A percentile compares a stretch with the other conserved stretches of the same genome.
These are phyloP conservation scores for Fregata magnificens DNA, from an alignment of 2,113 vertebrate species.

Conservation along the genomic window DNA sequence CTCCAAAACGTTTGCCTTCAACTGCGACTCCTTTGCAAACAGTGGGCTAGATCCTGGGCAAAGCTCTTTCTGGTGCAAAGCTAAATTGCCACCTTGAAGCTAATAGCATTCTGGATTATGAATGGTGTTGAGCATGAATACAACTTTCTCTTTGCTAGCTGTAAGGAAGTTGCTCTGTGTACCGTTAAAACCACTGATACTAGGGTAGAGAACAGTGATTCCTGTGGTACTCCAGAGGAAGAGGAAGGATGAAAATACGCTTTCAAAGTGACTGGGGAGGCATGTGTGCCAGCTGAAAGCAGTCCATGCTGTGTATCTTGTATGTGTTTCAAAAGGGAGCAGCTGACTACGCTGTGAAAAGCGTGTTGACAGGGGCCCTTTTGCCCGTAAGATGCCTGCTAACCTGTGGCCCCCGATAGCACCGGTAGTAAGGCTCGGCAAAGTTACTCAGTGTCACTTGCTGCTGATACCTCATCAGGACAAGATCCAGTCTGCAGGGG, in stretches of 20 bases:
- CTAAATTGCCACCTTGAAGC: neutral
- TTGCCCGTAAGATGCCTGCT: accelerated
- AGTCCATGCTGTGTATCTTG: accelerated
- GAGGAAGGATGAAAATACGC: neutral
- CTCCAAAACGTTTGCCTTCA: neutral
- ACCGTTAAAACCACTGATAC: neutral
- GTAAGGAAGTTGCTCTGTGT: accelerated
- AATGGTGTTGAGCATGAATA: accelerated
- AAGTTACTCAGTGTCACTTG: accelerated
- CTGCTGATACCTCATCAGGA: neutral
- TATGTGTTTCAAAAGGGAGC: neutral
- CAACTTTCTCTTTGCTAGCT: neutral
- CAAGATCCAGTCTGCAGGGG: neutral
- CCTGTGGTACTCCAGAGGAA: neutral
- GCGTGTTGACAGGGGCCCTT: accelerated
- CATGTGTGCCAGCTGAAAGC: neutral
- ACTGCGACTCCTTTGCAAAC: neutral
- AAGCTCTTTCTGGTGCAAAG: accelerated
- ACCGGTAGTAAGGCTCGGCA: neutral
- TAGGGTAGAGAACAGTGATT: neutral
- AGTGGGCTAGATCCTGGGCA: neutral
- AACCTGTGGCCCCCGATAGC: neutral
- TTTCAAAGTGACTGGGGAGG: neutral
- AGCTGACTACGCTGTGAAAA: accelerated
- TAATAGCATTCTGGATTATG: neutral